Base-by-base conservation (phyloP, 1,140 invertebrate genomes). In the Lithobius niger region DNA sequence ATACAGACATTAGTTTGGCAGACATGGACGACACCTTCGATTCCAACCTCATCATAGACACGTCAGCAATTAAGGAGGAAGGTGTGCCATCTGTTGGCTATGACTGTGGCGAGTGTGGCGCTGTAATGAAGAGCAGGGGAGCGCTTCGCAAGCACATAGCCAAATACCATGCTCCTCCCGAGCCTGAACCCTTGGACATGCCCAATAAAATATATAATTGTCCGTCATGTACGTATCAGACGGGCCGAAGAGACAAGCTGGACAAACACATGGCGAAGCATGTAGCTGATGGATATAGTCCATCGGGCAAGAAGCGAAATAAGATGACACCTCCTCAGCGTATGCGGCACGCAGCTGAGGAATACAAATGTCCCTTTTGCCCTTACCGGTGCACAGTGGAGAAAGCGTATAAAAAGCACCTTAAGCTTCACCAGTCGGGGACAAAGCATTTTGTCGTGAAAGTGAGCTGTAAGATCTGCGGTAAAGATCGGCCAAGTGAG, bases 191-290 rank as follows among this genome's bases (percentile, higher is more conserved):
- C 15, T 55, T 54, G 13, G 58, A 60, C 36, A 55, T 56, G 13
- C 50, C 56, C 13, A 28, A 54, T 44, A 56, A 57, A 24, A 56
- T 58, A 6, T 65, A 65, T 52, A 24, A 22, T n/a, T 67, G 66
- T 51, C 55, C 61, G 6, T 58, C 62, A n/a, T 67, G 66, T 50
- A 36, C 55, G 16, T 68, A 64, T 45, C 52, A 55, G 1, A 61
- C 64, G 2, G 53, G 40, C 16, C 52, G 62, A 16, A 49, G 66
- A 31, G 64, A 66, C 44, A 62, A 64, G 27, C 55, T 65, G 19
- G 66, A 68, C 40, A 59, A 62, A 25, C 66, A 68, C 36, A 63
- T 66, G 24, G 55, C 60, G 51, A 64, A 63, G 28, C 66, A 68
- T 55, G 60, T 67, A 2, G 52, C 53, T 1, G 65, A 66, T 40